Conservation (phyloP, 2,888 invertebrate species). For the Amphipoea lucens region DNA sequence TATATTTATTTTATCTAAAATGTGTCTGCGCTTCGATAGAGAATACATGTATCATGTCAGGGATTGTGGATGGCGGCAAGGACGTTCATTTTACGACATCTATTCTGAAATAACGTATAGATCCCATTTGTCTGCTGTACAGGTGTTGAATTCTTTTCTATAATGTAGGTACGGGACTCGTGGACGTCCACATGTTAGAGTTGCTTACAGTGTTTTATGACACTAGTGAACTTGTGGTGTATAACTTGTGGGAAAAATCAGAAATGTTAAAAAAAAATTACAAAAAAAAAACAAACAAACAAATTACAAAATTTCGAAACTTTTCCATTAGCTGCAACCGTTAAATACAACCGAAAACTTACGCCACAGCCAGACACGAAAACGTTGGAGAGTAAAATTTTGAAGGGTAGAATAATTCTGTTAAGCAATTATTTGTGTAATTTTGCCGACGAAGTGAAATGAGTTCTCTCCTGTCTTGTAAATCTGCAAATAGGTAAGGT, state of each 20-base stretch:
- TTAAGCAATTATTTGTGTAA: not conserved
- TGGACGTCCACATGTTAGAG: not conserved
- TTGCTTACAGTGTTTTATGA: not conserved
- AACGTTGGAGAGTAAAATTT: not conserved
- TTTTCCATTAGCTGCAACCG: constrained; percentile 10
- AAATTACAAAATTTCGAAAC: not conserved
- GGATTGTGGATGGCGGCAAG: not conserved
- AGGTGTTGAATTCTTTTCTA: constrained; percentile 27
- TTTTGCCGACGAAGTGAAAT: constrained; percentile 1
- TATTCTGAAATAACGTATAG: constrained; percentile 20
- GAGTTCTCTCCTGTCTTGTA: not conserved
- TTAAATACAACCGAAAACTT: constrained; percentile 14
- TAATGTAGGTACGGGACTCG: not conserved
- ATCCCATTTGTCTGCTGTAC: constrained; percentile 15
- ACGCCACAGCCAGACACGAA: not conserved
- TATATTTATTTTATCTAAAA: not conserved
- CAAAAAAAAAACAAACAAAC: too few species aligned
- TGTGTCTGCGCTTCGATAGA: not conserved
- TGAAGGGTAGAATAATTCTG: not conserved
- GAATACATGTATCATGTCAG: not conserved
- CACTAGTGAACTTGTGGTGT: not conserved
- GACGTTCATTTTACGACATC: constrained; percentile 14
- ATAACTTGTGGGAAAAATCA: not conserved
- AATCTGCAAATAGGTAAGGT: constrained; percentile 12
- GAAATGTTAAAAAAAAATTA: too few species aligned